Evolutionary conservation across 2,797 vertebrate species (phyloP), one percentile per base, ranked within the genome.

Genomic region (Chiroxiphia lanceolata): DNA sequence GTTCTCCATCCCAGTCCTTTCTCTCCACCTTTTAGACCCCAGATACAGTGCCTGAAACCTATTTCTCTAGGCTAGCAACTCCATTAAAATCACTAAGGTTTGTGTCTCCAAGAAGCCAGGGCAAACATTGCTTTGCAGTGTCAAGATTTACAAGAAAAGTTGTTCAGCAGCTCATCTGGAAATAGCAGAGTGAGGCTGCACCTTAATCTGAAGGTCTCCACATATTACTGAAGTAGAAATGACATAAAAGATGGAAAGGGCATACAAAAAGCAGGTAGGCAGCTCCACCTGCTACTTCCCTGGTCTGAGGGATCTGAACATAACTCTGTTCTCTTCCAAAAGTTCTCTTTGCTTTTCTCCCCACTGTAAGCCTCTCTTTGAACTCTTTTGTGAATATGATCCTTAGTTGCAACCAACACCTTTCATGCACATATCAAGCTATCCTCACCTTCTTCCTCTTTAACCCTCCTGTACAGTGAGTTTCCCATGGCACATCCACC

Each of bases 11-110:
- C 11, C 21, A 50, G 20, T 11, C 17, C 27, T 63, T 89, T 79
- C 25, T 60, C 23, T 82, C 9, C 5, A 7, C 16, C 34, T 78
- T 91, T 67, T 19, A 63, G 15, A 34, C 33, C 7, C 23, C 31
- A 13, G 0, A 0, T 34, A 18, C 29, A 42, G 3, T n/a, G 38
- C 6, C 38, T 14, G 16, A 82, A 53, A 63, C 5, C 29, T 53
- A 8, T 67, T 77, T 51, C 64, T 31, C 11, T 13, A 59, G 64
- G n/a, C n/a, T 34, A 38, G 40, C 10, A 22, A 8, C 26, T 70
- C 68, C n/a, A 15, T 25, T 69, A 33, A 77, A 77, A 74, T 61
- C 75, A 53, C 4, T 10, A 27, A 38, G 4, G 5, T 50, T 65
- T 89, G 11, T 21, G 10, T n/a, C 48, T 89, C 45, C 25, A 36